Base-by-base conservation (phyloP, 2,113 vertebrate species). In the Stercorarius parasiticus region DNA sequence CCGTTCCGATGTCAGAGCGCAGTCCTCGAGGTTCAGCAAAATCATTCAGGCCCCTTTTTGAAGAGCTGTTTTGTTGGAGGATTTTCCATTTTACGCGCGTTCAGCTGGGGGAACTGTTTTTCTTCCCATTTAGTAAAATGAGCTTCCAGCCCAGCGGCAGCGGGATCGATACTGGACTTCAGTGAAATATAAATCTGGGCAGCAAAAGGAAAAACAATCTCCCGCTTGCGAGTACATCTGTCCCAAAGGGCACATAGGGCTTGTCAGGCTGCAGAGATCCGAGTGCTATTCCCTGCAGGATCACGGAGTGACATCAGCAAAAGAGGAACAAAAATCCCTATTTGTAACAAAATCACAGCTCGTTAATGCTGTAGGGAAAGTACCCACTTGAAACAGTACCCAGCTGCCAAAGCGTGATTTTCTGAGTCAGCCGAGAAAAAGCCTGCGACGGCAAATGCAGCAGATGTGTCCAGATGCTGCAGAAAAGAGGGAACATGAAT, bases 101-200 rank as follows among this genome's bases (percentile, higher is more conserved):
- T 95, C 67, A 86, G 82, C 95, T 96, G 86, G 79, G 96, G 93
- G 66, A 72, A 76, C 84, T 94, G 65, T 67, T 61, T 88, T 94
- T 78, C 95, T 47, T 95, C 69, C 78, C 88, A 27, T 92, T 96
- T 97, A 96, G 97, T 96, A 94, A 97, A 96, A 95, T n/a, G 92
- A 97, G 90, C 81, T 91, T 80, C 93, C 91, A 78, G 80, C 70
- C 67, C 90, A 80, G 89, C 23, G 3, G 82, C 78, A 64, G 80
- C 9, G 15, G 69, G 89, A 97, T 97, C 93, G 4, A 96, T 96
- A 96, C 14, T 29, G 97, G 93, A 56, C 83, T 95, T 87, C 61
- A 91, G 86, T 93, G 93, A 96, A 94, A 96, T 88, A 92, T 38
- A 95, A 92, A 70, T 91, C 94, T 97, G 89, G 93, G 84, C 91